Evolutionary conservation across 2,888 invertebrate species (phyloP).

Genomic region (Temnothorax unifasciatus): DNA sequence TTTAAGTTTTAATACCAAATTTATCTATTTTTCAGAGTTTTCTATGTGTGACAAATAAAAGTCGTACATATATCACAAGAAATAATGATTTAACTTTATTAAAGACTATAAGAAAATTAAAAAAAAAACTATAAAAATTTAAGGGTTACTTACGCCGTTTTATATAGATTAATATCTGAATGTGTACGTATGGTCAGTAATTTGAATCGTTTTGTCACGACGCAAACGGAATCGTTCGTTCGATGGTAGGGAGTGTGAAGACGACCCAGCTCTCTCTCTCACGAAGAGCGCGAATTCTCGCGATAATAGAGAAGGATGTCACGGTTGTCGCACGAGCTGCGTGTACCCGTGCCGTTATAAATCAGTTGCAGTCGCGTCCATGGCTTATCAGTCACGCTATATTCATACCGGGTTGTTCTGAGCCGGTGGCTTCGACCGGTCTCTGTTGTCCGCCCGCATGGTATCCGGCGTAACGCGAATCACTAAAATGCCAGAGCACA

Average conservation of each 20-base stretch:
- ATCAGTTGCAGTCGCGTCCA: constrained; percentile 70
- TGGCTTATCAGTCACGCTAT: constrained; percentile 77
- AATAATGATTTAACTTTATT: neutral
- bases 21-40: neutral
- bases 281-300: constrained; percentile 43
- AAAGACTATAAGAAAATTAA: neutral
- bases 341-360: constrained; percentile 69
- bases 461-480: constrained; percentile 49
- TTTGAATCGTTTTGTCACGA: neutral
- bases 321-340: constrained; percentile 62
- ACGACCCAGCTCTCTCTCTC: constrained; percentile 1
- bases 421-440: constrained; percentile 64
- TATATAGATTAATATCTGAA: neutral
- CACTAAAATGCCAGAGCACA: constrained; percentile 38
- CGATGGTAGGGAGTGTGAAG: neutral
- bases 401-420: constrained; percentile 72
- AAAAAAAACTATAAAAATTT: neutral
- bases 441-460: constrained; percentile 44
- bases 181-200: neutral
- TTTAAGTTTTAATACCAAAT: neutral
- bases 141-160: neutral
- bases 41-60: neutral
- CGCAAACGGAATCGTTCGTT: constrained; percentile 8
- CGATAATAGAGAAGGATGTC: constrained; percentile 67
- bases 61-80: neutral